phyloP scores from a whole-genome alignment of 2,113 vertebrate genomes.

The Erinaceus europaeus region DNA sequence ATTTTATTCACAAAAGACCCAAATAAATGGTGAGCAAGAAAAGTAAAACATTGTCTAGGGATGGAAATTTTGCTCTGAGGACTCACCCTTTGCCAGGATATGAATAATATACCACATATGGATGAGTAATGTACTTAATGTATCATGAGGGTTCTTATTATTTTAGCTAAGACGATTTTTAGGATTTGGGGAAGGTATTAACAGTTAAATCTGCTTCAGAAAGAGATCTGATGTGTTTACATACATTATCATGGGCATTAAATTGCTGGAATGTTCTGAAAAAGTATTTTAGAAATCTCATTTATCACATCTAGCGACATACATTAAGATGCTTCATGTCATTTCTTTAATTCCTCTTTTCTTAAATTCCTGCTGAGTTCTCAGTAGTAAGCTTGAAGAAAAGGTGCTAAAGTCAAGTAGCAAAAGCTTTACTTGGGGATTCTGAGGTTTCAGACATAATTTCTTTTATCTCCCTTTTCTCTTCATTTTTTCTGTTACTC shows the following conservation, averaged over 20 bases:
- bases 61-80: slow-evolving; percentile 20
- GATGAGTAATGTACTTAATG: slow-evolving; percentile 20
- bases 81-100: slow-evolving; percentile 8
- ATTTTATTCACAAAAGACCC: slow-evolving; percentile 48
- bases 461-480: background rate
- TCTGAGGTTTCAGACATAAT: background rate
- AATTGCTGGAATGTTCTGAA: background rate
- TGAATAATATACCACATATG: slow-evolving; percentile 11
- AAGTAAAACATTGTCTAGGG: slow-evolving; percentile 18
- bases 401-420: slow-evolving; percentile 34
- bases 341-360: slow-evolving; percentile 24
- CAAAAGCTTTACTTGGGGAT: background rate
- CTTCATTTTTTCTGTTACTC: background rate
- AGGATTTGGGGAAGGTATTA: slow-evolving; percentile 14
- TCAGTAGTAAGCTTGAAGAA: background rate
- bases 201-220: slow-evolving; percentile 13
- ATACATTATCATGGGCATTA: background rate
- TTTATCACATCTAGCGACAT: slow-evolving; percentile 25
- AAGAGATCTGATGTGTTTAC: slow-evolving; percentile 1
- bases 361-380: slow-evolving; percentile 23
- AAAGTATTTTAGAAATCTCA: slow-evolving; percentile 15
- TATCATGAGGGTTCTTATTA: background rate
- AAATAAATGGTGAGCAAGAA: background rate
- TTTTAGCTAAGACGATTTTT: slow-evolving; percentile 13
- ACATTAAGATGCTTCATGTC: slow-evolving; percentile 21